Evolutionary conservation across 2,888 invertebrate species (phyloP), one percentile per base, ranked within the genome.

Genomic region (Rhodophaea formosa): DNA sequence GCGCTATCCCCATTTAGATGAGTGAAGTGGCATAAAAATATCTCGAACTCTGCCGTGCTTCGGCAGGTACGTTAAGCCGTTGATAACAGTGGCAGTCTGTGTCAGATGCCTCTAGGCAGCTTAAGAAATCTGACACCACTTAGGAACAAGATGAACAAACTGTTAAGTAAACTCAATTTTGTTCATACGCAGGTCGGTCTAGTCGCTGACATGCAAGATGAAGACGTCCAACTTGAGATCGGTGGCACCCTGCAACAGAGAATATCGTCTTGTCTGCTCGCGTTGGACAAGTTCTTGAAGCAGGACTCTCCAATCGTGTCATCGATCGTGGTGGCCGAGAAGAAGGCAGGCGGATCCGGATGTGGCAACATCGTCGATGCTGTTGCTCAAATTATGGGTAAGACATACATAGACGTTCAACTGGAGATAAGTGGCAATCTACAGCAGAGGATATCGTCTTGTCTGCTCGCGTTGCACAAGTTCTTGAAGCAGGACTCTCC

Each of bases 261-360:
- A 66, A 96, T 98, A 71, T 93, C 94, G 0, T 97, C 96, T 0
- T 98, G 97, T 75, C 88, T 98, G 12, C 88, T 94, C 30, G 93
- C 95, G 0, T 83, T 98, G 30, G 95, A 96, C 73, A 89, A 87
- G 43, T 93, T 99, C 82, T 85, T 99, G 57, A 93, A 93, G 61
- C 94, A 95, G 62, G 94, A 95, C 3, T 82, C 91, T 0, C 86
- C 96, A 0, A 91, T 97, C 15, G 96, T 97, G 0, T 92, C 95
- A 0, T 96, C 96, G 65, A 96, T 97, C 88, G 96, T 98, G 0
- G 95, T 97, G 0, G 98, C 98, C 0, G 96, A 97, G 77, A 97
- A 97, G 86, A 92, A 93, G 65, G 88, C 92, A 0, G 93, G 93
- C 0, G 92, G 92, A 0, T 91, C 92, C 6, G 93, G 93, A 0